Conservation (phyloP, 37 sponge, comb jelly and placozoan species). For the Axinella damicornis region DNA sequence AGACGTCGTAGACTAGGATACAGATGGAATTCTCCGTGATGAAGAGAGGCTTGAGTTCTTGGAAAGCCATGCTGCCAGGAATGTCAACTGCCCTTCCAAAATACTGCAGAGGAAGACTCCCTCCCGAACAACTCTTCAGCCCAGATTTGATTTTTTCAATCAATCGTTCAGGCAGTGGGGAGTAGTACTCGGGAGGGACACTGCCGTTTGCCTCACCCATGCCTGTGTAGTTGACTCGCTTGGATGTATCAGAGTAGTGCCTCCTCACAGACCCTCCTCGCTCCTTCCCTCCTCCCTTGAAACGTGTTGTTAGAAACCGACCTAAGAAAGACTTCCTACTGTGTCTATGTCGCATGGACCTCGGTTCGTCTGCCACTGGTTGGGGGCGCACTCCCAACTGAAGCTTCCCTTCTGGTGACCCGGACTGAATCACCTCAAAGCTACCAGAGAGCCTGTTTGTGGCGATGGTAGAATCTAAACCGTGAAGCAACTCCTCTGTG, state of each 20-base stretch:
- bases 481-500: not conserved
- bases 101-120: slow-evolving; percentile 24
- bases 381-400: slow-evolving; percentile 28
- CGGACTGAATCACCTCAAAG: slow-evolving; percentile 43
- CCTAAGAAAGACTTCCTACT: not conserved
- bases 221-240: not conserved
- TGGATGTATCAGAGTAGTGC: slow-evolving; percentile 27
- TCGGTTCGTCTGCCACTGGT: not conserved
- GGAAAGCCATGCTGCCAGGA: slow-evolving; percentile 32
- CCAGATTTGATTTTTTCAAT: slow-evolving; percentile 38
- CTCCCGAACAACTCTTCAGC: slow-evolving; percentile 17
- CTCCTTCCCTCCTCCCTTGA: not conserved
- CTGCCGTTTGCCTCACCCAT: not conserved
- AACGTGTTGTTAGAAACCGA: not conserved
- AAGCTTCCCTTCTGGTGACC: slow-evolving; percentile 25
- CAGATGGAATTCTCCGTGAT: slow-evolving; percentile 56
- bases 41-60: slow-evolving; percentile 40
- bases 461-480: not conserved
- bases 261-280: not conserved
- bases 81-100: slow-evolving; percentile 47
- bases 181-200: not conserved
- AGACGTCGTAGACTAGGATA: slow-evolving; percentile 42
- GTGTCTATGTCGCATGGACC: too few species aligned
- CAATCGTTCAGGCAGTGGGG: slow-evolving; percentile 52
- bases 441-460: slow-evolving; percentile 26